Evolutionary conservation across 2,888 invertebrate species (phyloP).

Genomic region (Ypsolopha sequella): DNA sequence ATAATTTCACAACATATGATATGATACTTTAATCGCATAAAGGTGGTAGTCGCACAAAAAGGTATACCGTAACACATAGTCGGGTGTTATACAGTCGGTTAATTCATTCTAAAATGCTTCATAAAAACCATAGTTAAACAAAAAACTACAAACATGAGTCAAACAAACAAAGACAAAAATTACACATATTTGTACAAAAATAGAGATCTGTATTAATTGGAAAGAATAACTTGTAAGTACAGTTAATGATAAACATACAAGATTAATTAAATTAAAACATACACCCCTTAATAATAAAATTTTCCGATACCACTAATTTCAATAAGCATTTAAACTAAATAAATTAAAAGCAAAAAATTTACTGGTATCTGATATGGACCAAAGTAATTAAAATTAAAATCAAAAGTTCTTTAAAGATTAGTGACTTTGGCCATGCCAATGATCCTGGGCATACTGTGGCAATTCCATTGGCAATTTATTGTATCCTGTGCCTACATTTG

Average conservation of each 20-base stretch:
- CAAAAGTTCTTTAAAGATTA: slow-evolving; percentile 13
- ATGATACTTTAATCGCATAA: too few relatives aligned
- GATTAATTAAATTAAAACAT: not conserved
- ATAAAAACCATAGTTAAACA: too few relatives aligned
- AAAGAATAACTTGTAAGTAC: not conserved
- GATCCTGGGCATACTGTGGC: slow-evolving; percentile 51
- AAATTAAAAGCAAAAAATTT: not conserved
- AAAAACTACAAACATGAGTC: too few relatives aligned
- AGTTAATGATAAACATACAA: not conserved
- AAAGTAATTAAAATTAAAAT: not conserved
- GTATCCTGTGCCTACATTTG: slow-evolving; percentile 31
- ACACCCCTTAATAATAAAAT: not conserved
- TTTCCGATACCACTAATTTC: not conserved
- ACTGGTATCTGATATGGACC: too few relatives aligned
- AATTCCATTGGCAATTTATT: slow-evolving; percentile 57
- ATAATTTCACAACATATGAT: too few relatives aligned
- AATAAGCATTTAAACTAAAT: not conserved
- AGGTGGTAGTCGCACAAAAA: too few relatives aligned
- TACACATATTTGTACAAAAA: not conserved
- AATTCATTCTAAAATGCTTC: too few relatives aligned
- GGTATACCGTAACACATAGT: too few relatives aligned
- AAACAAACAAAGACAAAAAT: not conserved
- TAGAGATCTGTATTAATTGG: not conserved
- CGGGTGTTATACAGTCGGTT: too few relatives aligned
- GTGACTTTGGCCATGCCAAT: slow-evolving; percentile 50